Conservation (phyloP, 2,113 vertebrate species). For the Pyxicephalus adspersus region DNA sequence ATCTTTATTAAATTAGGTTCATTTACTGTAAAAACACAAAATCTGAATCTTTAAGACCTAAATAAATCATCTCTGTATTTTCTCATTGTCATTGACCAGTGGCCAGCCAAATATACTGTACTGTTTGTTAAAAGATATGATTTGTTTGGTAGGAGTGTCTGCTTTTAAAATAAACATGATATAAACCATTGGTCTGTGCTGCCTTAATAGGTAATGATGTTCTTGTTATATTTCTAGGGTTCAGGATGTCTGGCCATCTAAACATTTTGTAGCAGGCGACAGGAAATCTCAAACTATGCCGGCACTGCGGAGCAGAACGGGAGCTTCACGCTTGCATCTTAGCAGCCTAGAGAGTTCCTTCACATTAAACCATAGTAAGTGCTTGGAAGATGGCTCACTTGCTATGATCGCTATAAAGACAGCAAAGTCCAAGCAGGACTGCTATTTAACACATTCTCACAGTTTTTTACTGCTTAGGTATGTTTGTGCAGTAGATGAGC, state of each 20-base stretch:
- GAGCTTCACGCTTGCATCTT: constrained; percentile 83
- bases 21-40: no score
- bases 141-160: background rate
- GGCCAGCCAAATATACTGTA: background rate
- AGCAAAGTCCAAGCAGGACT: no score
- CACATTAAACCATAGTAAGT: constrained; percentile 90
- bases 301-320: constrained; percentile 82
- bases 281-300: constrained; percentile 96
- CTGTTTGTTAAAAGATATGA: background rate
- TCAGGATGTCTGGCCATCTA: constrained; percentile 83
- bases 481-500: no score
- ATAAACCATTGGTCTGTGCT: background rate
- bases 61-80: no score
- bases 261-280: constrained; percentile 76
- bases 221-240: constrained; percentile 69
- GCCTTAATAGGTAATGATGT: constrained; percentile 23
- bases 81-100: background rate
- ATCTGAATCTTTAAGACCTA: no score
- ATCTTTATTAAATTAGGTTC: no score
- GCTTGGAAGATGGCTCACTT: no score
- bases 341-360: constrained; percentile 89
- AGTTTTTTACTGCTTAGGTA: no score
- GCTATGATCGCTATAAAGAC: no score
- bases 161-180: background rate
- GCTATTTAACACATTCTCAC: no score